These are phyloP conservation scores for Antennarius maculatus DNA, from an alignment of 2,797 vertebrate species.

Conservation along the genomic window DNA sequence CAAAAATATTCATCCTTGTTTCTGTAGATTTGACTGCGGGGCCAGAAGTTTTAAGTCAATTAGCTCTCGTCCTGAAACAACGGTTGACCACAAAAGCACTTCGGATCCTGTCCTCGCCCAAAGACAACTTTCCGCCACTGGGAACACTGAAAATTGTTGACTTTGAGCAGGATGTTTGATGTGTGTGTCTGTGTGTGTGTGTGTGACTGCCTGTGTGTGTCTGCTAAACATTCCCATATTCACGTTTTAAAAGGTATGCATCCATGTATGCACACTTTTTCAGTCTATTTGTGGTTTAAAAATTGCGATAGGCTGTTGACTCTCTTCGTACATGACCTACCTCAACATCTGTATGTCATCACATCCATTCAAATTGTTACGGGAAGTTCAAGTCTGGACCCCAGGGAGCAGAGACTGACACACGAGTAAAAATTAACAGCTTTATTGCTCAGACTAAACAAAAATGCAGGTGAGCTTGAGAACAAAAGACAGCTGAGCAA, in stretches of 20 bases:
- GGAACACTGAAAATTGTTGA: constrained; percentile 27
- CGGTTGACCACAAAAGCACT: constrained; percentile 48
- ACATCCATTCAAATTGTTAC: too few relatives aligned
- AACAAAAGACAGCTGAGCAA: too few relatives aligned
- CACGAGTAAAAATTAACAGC: too few relatives aligned
- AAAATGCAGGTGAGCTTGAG: too few relatives aligned
- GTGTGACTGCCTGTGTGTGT: neutral
- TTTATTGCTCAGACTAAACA: too few relatives aligned
- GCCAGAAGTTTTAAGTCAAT: constrained; percentile 76
- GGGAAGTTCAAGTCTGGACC: too few relatives aligned
- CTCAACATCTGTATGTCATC: too few relatives aligned
- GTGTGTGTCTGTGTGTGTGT: neutral
- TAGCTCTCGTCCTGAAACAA: constrained; percentile 61
- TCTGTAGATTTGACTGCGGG: constrained; percentile 79
- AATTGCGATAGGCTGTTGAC: too few relatives aligned
- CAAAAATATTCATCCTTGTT: constrained; percentile 62
- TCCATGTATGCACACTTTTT: neutral
- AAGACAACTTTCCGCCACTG: constrained; percentile 20
- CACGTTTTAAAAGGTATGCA: neutral
- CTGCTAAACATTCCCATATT: neutral
- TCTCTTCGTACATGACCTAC: too few relatives aligned
- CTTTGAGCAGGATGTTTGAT: constrained; percentile 2
- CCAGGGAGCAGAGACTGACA: too few relatives aligned
- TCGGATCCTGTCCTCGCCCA: constrained; percentile 35
- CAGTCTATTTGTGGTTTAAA: neutral